A percentile compares a stretch with the other conserved stretches of the same genome.
phyloP scores from a whole-genome alignment of 2,113 vertebrate species.

The Zosterops borbonicus region DNA sequence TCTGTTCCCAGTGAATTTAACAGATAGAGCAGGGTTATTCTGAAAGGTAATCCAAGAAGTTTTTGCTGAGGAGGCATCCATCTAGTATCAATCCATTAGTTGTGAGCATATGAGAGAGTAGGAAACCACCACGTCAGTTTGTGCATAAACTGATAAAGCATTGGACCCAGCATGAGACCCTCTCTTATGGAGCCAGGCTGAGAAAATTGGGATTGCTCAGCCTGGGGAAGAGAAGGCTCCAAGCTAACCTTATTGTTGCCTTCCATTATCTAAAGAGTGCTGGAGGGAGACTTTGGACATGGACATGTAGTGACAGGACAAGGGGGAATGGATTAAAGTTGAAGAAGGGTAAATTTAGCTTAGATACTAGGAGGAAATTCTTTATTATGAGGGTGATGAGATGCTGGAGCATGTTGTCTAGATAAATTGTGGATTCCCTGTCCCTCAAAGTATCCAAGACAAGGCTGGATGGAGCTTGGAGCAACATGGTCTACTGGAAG shows the following conservation, averaged over 20 bases:
- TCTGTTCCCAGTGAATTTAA: neutral
- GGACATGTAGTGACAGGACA: no score
- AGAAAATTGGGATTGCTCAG: neutral
- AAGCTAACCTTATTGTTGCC: neutral
- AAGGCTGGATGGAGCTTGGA: accelerated
- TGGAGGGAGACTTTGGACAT: no score
- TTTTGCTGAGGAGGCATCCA: neutral
- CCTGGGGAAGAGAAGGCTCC: neutral
- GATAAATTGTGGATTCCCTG: neutral
- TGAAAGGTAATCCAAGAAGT: neutral
- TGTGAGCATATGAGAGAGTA: neutral
- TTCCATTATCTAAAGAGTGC: neutral
- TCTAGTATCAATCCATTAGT: neutral
- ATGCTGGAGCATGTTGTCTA: neutral
- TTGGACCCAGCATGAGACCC: neutral
- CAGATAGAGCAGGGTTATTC: neutral
- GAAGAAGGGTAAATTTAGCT: no score
- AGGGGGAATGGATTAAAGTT: no score
- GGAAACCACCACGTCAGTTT: accelerated
- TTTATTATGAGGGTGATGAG: neutral
- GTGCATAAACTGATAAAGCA: neutral
- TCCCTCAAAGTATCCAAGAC: neutral
- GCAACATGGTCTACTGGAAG: neutral
- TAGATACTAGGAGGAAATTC: no score
- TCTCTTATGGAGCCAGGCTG: neutral